Base-by-base conservation (phyloP, 2,797 vertebrate genomes). In the Lepilemur septentrionalis region DNA sequence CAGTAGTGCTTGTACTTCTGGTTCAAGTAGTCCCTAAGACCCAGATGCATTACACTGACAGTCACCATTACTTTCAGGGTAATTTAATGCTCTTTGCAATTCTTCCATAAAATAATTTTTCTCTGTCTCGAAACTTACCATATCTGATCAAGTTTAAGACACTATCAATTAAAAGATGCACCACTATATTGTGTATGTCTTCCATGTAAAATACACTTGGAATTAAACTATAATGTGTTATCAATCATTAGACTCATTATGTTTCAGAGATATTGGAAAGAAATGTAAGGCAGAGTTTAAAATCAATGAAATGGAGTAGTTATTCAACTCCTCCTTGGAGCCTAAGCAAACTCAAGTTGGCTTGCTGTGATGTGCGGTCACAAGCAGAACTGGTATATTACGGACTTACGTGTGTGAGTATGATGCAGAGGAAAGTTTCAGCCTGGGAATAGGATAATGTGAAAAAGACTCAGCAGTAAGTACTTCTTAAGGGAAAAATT, bases 51-150 rank as follows among this genome's bases (percentile, higher is more conserved):
- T 70, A 20, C 50, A 18, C 17, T 52, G 65, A 28, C 41, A 50
- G 38, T 73, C 35, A 30, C 2, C 10, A 35, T 93, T 80, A 52
- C 38, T 83, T 72, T 50, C 28, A 63, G 89, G 28, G 38, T 80
- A 72, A 88, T 97, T 85, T 93, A 88, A 90, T 80, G 69, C 20
- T 93, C 69, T 92, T 86, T 85, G 75, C 63, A 83, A 82, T 89
- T 75, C 18, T 89, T 75, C 18, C n/a, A 38, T 48, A 46, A 85
- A 81, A 91, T 46, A 52, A 82, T 88, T 88, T 92, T 90, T 92
- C 61, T 72, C 73, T 80, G 57, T 87, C 14, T 35, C 30, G 10
- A 67, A 32, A 78, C 20, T 55, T 78, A 25, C 32, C 20, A 1
- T 76, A 50, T 63, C 70, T 55, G 23, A 25, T 82, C 10, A n/a